Percentiles rank a stretch among this genome's conserved stretches.
These are phyloP conservation scores for Galaxias olidus DNA, from an alignment of 2,797 vertebrate species.

Conservation along the genomic window DNA sequence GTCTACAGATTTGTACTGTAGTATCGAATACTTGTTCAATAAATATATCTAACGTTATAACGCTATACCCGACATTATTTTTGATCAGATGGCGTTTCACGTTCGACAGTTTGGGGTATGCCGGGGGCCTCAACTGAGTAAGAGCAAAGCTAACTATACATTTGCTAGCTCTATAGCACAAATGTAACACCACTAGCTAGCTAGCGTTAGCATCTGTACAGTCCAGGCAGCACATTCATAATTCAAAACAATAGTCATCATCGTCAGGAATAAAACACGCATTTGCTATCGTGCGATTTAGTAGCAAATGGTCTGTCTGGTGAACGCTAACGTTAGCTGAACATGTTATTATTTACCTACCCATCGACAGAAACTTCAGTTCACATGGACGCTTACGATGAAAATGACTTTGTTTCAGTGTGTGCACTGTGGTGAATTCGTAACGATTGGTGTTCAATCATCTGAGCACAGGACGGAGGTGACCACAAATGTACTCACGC, in stretches of 20 bases:
- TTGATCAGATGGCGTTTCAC: no score
- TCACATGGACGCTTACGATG: conserved; percentile 25
- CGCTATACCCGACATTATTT: no score
- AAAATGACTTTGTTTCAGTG: conserved; percentile 62
- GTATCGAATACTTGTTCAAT: no score
- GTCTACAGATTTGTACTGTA: no score
- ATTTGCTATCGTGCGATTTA: no score
- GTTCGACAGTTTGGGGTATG: no score
- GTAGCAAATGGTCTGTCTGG: no score
- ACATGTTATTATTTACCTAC: neutral
- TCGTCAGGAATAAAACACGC: conserved; percentile 8
- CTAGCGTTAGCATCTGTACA: neutral
- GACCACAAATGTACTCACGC: conserved; percentile 59
- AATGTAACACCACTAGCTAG: neutral
- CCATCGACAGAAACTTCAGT: conserved; percentile 27
- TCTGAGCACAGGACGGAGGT: no score
- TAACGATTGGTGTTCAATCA: conserved; percentile 64
- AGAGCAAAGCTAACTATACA: neutral
- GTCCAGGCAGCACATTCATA: neutral
- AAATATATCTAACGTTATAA: no score
- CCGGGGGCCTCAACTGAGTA: no score
- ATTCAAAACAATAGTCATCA: conserved; percentile 55
- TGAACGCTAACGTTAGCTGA: neutral
- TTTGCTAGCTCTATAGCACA: no score
- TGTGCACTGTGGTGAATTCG: conserved; percentile 57